phyloP scores from a whole-genome alignment of 1,140 invertebrate species.

The Heliothis subflexa region DNA sequence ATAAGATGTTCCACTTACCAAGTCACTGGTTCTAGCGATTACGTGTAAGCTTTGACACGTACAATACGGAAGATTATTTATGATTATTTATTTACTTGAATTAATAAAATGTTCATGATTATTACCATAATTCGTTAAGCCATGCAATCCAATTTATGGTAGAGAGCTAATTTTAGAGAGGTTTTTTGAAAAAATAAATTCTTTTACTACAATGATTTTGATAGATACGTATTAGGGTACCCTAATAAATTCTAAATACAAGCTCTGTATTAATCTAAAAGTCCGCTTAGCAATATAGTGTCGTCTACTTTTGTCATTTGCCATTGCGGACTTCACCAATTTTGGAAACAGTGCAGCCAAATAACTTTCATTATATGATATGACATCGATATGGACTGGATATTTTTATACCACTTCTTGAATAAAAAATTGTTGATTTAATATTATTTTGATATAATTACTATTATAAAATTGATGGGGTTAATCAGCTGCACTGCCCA shows the following conservation, averaged over 20 bases:
- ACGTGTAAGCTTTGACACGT: conserved; percentile 48
- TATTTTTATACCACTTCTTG: neutral
- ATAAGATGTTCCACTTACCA: conserved; percentile 30
- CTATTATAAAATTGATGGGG: neutral
- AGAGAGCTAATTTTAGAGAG: conserved; percentile 22
- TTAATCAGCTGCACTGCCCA: conserved; percentile 7
- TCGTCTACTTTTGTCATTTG: neutral
- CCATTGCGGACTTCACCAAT: neutral
- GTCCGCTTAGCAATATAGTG: neutral
- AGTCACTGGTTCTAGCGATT: conserved; percentile 45
- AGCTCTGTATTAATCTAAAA: neutral
- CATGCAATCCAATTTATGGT: conserved; percentile 4
- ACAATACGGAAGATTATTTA: conserved; percentile 41
- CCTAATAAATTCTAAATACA: conserved; percentile 9
- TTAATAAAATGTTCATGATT: neutral
- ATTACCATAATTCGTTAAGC: conserved; percentile 8
- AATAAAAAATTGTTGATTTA: neutral
- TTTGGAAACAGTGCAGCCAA: conserved; percentile 8
- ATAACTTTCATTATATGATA: conserved; percentile 22
- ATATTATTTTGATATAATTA: neutral
- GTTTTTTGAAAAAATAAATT: neutral
- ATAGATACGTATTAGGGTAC: no score
- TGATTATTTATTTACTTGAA: neutral
- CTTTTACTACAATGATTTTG: neutral
- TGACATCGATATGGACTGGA: conserved; percentile 39